Evolutionary conservation across 2,888 invertebrate species (phyloP).

Genomic region (Morpho deidamia): DNA sequence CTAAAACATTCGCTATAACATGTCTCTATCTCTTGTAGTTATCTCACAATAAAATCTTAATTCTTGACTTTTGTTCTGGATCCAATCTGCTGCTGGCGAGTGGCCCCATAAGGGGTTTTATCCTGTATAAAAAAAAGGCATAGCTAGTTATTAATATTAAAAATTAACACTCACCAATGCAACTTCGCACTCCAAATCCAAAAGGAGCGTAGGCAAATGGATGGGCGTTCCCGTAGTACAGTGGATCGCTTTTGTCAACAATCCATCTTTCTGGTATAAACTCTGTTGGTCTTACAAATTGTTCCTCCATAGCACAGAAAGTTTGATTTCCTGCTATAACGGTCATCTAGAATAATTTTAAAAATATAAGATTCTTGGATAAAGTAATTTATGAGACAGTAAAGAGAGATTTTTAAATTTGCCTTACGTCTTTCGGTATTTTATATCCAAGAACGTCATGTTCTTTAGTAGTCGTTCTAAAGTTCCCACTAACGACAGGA

Average conservation of each 20-base stretch:
- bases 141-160: no score
- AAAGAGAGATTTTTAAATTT: no score
- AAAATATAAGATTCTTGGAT: no score
- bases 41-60: no score
- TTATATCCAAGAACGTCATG: constrained; percentile 80
- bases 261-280: constrained; percentile 89
- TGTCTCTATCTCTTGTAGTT: no score
- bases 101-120: no score
- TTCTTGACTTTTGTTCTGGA: no score
- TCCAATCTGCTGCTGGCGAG: no score
- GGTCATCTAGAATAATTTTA: background rate
- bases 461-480: constrained; percentile 73
- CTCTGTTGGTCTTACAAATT: constrained; percentile 79
- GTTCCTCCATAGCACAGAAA: constrained; percentile 73
- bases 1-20: no score
- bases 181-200: constrained; percentile 83
- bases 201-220: constrained; percentile 82
- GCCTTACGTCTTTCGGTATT: constrained; percentile 80
- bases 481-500: constrained; percentile 78
- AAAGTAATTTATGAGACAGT: no score
- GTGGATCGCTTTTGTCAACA: constrained; percentile 43
- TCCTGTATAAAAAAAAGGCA: no score
- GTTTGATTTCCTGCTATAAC: background rate
- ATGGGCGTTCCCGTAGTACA: constrained; percentile 70
- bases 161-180: constrained; percentile 72